Conservation (phyloP, 2,888 invertebrate species). For the Drosophila meridionalis region DNA sequence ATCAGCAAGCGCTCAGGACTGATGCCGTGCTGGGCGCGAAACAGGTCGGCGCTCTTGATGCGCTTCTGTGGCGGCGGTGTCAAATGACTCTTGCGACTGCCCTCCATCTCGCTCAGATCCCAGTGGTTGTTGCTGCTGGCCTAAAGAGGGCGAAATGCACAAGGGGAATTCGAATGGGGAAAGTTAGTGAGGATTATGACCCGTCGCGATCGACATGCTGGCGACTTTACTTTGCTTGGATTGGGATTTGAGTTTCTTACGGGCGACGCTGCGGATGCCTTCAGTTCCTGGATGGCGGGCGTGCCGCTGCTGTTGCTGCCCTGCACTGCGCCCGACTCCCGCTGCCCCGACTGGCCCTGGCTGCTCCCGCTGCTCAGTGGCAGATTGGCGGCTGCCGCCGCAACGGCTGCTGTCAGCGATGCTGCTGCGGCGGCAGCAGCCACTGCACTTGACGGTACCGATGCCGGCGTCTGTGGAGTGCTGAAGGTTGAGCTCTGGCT, state of each 20-base stretch:
- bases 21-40: constrained; percentile 87
- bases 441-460: constrained; percentile 58
- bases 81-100: constrained; percentile 85
- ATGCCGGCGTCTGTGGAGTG: constrained; percentile 65
- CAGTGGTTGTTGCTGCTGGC: constrained; percentile 86
- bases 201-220: constrained; percentile 26
- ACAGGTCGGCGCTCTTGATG: constrained; percentile 89
- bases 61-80: constrained; percentile 89
- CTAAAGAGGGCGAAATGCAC: constrained; percentile 40
- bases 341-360: constrained; percentile 2
- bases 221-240: constrained; percentile 82
- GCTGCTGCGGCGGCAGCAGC: constrained; percentile 65
- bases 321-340: constrained; percentile 12
- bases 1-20: constrained; percentile 84
- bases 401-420: constrained; percentile 64
- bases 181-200: background rate
- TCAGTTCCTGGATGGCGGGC: constrained; percentile 85
- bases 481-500: constrained; percentile 67
- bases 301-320: constrained; percentile 64
- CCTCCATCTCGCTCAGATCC: constrained; percentile 87
- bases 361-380: constrained; percentile 35
- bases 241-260: constrained; percentile 83
- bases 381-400: constrained; percentile 57
- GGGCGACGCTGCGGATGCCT: constrained; percentile 85
- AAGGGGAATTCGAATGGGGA: background rate